A percentile compares a stretch with the other conserved stretches of the same genome.
Conservation (phyloP, 2,797 vertebrate species). For the Pipistrellus pipistrellus region DNA sequence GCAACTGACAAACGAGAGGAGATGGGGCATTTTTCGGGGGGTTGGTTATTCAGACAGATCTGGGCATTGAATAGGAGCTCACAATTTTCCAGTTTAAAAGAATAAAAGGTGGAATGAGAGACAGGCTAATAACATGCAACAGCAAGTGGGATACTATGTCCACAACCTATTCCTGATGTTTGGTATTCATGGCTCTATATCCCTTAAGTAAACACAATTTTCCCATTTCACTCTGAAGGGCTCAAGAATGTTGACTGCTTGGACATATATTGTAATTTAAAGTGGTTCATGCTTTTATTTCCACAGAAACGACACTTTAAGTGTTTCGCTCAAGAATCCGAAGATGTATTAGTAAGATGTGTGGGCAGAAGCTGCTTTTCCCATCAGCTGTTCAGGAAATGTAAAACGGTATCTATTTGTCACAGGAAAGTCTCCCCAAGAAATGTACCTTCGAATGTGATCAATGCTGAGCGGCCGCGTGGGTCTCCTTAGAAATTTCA, state of each 20-base stretch:
- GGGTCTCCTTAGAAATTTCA: conserved; percentile 30
- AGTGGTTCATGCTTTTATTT: conserved; percentile 54
- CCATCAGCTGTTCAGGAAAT: conserved; percentile 15
- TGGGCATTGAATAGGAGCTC: not conserved
- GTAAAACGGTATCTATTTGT: conserved; percentile 29
- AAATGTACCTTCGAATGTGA: not conserved
- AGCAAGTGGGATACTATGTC: conserved; percentile 32
- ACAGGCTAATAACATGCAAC: conserved; percentile 6
- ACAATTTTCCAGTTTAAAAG: conserved; percentile 54
- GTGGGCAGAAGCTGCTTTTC: conserved; percentile 43
- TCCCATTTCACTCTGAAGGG: conserved; percentile 29
- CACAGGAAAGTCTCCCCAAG: conserved; percentile 8
- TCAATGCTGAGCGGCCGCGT: not conserved
- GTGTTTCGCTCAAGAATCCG: conserved; percentile 52
- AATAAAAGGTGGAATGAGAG: conserved; percentile 36
- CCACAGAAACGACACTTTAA: conserved; percentile 57
- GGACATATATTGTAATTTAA: conserved; percentile 50
- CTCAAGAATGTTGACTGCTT: conserved; percentile 42
- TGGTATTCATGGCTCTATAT: not conserved
- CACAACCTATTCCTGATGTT: conserved; percentile 19
- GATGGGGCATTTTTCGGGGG: not conserved
- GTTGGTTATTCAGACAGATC: conserved; percentile 30
- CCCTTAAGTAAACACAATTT: conserved; percentile 29
- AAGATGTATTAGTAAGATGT: conserved; percentile 51
- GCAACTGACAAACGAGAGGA: not conserved